A percentile compares a stretch with the other conserved stretches of the same genome.
These are phyloP conservation scores for Poecilia gillii DNA, from an alignment of 2,797 vertebrate genomes.

Conservation along the genomic window DNA sequence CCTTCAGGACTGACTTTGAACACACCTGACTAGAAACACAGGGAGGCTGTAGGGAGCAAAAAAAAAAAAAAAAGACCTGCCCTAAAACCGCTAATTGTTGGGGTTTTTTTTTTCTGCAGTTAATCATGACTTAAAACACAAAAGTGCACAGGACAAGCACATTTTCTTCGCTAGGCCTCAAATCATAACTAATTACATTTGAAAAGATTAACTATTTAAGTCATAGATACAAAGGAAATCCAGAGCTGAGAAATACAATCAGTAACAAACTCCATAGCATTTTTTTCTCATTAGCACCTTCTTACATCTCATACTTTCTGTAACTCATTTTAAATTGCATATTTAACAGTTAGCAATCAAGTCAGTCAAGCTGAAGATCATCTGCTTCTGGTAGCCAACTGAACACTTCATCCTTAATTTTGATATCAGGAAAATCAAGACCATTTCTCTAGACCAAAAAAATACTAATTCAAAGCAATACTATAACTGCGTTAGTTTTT, in stretches of 20 bases:
- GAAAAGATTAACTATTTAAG: not conserved
- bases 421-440: not conserved
- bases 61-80: not conserved
- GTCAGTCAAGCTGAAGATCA: not conserved
- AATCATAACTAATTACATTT: not conserved
- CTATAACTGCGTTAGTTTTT: conserved; percentile 27
- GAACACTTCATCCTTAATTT: not conserved
- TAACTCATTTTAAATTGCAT: not conserved
- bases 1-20: too few species aligned
- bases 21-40: not conserved
- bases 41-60: not conserved
- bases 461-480: conserved; percentile 26
- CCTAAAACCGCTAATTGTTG: not conserved
- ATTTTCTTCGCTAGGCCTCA: not conserved
- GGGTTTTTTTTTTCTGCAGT: not conserved
- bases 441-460: conserved; percentile 4
- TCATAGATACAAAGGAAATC: not conserved
- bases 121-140: not conserved
- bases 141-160: not conserved
- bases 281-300: not conserved
- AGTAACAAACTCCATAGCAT: not conserved
- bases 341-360: not conserved
- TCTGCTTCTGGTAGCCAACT: not conserved
- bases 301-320: not conserved
- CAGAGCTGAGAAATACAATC: not conserved